Percentiles rank a stretch among this genome's conserved stretches.
phyloP scores from a whole-genome alignment of 2,113 vertebrate genomes.

The Acanthisitta chloris region DNA sequence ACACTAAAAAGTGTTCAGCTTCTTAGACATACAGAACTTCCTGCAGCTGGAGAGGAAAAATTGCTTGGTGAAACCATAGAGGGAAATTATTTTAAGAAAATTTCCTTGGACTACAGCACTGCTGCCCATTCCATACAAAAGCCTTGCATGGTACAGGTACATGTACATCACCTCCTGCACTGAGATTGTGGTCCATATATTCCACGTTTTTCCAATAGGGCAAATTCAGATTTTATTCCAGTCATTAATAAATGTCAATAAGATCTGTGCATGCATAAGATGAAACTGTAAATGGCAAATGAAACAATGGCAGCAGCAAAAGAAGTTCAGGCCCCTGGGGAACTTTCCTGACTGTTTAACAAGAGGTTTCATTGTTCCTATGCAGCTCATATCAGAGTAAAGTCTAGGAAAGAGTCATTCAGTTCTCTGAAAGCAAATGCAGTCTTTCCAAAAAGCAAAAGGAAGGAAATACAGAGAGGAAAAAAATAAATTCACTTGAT shows the following conservation, averaged over 20 bases:
- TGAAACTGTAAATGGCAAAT: background rate
- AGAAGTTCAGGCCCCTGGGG: background rate
- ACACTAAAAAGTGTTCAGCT: background rate
- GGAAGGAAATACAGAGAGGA: background rate
- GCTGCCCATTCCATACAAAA: background rate
- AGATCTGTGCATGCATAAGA: background rate
- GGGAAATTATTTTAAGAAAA: background rate
- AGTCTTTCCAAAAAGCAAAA: background rate
- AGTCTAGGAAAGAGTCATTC: background rate
- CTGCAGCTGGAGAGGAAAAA: background rate
- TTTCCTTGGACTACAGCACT: background rate
- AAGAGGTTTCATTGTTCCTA: slow-evolving; percentile 14
- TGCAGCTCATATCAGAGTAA: background rate
- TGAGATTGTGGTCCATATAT: background rate
- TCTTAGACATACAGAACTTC: background rate
- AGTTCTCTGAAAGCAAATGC: background rate
- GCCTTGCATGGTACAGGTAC: background rate
- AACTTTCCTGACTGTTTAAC: background rate
- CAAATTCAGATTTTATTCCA: background rate
- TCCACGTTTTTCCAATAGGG: background rate
- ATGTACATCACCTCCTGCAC: rapidly evolving
- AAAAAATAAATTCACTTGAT: background rate
- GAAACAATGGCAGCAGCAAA: background rate
- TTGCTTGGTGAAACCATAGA: background rate
- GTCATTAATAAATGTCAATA: background rate